Conservation (phyloP, 2,888 invertebrate species). For the Trachelus stipa region DNA sequence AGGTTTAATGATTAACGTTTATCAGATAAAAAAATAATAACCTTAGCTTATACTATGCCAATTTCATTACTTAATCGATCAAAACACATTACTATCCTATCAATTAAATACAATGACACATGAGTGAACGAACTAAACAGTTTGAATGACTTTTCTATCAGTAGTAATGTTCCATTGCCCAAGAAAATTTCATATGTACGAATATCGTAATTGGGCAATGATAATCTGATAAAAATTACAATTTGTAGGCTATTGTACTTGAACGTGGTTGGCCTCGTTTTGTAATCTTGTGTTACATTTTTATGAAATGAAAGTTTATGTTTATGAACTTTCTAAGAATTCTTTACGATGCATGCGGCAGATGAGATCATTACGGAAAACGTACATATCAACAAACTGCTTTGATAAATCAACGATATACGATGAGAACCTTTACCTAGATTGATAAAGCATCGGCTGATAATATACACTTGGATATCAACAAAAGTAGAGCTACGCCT, state of each 20-base stretch:
- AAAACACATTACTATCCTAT: background rate
- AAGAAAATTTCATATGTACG: too few relatives aligned
- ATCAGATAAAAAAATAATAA: background rate
- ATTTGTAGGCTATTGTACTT: background rate
- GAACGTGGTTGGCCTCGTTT: background rate
- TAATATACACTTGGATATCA: background rate
- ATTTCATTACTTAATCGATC: background rate
- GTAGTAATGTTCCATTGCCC: too few relatives aligned
- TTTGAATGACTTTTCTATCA: background rate
- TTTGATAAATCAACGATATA: background rate
- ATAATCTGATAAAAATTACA: background rate
- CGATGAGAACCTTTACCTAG: background rate
- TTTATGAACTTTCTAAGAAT: background rate
- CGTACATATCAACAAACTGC: background rate
- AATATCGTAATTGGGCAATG: too few relatives aligned
- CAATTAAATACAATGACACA: background rate
- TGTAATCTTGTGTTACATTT: background rate
- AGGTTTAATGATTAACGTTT: background rate
- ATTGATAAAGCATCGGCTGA: background rate
- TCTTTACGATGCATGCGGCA: background rate
- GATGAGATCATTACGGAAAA: background rate
- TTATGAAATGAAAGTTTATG: too few relatives aligned
- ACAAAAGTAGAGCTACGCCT: background rate
- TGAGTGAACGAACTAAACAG: background rate
- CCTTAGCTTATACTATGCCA: background rate